These are phyloP conservation scores for Microcebus tavaratra DNA, from an alignment of 2,113 vertebrate species.

Conservation along the genomic window DNA sequence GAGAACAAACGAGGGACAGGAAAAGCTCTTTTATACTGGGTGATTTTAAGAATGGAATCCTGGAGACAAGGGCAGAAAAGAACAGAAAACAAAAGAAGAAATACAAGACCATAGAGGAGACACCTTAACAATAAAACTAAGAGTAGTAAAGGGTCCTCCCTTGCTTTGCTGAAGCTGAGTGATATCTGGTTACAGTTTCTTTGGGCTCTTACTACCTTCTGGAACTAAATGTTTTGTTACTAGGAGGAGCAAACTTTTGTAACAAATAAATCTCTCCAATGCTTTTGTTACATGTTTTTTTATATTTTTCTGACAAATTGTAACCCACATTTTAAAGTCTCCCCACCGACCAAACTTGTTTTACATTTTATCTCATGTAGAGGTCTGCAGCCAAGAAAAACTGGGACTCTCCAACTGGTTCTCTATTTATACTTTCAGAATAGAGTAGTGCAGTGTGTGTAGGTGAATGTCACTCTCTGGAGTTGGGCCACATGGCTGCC, in stretches of 20 bases:
- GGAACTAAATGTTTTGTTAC: not conserved
- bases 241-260: not conserved
- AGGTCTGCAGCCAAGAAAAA: conserved; percentile 26
- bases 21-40: not conserved
- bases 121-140: not conserved
- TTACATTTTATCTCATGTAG: not conserved
- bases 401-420: not conserved
- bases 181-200: not conserved
- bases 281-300: conserved; percentile 8
- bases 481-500: not conserved
- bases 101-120: not conserved
- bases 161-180: not conserved
- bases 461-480: not conserved
- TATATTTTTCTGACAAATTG: not conserved
- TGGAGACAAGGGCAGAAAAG: conserved; percentile 8
- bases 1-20: not conserved
- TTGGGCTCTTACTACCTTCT: not conserved
- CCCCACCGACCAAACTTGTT: not conserved
- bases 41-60: not conserved
- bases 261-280: not conserved
- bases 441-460: not conserved
- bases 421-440: not conserved
- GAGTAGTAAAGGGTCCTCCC: not conserved
- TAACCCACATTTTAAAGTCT: not conserved
- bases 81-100: conserved; percentile 20